Evolutionary conservation across 2,113 vertebrate genomes (phyloP).

Genomic region (Leptobrachium ailaonicum): DNA sequence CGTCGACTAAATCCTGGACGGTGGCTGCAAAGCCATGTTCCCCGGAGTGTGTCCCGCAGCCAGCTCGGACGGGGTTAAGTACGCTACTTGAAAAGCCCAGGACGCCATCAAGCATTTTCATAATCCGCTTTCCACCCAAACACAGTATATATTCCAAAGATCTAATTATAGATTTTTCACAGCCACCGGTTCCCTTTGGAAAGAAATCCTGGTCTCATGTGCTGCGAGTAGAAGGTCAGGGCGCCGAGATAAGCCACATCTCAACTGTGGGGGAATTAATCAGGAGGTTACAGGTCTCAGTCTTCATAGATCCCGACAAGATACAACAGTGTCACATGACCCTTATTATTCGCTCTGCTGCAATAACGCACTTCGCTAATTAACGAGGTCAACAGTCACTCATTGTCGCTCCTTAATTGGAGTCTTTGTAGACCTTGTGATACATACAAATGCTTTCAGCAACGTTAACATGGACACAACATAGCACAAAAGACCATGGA

Average conservation of each 20-base stretch:
- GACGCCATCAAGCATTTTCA: conserved; percentile 58
- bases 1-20: background rate
- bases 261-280: conserved; percentile 65
- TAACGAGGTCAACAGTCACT: background rate
- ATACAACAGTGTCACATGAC: conserved; percentile 50
- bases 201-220: conserved; percentile 67
- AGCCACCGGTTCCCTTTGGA: conserved; percentile 74
- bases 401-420: background rate
- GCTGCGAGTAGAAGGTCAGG: conserved; percentile 70
- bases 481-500: background rate
- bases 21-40: background rate
- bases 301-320: conserved; percentile 53
- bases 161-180: conserved; percentile 80
- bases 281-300: conserved; percentile 69
- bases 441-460: background rate
- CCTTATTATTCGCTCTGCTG: conserved; percentile 8
- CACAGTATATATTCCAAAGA: conserved; percentile 68
- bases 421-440: background rate
- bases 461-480: background rate
- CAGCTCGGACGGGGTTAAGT: conserved; percentile 38
- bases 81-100: conserved; percentile 41
- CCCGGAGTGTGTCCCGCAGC: background rate
- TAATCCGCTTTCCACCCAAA: conserved; percentile 62
- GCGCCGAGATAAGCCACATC: conserved; percentile 67
- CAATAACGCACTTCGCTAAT: background rate